Evolutionary conservation across 1,140 invertebrate species (phyloP).

Genomic region (Lepidurus apus): DNA sequence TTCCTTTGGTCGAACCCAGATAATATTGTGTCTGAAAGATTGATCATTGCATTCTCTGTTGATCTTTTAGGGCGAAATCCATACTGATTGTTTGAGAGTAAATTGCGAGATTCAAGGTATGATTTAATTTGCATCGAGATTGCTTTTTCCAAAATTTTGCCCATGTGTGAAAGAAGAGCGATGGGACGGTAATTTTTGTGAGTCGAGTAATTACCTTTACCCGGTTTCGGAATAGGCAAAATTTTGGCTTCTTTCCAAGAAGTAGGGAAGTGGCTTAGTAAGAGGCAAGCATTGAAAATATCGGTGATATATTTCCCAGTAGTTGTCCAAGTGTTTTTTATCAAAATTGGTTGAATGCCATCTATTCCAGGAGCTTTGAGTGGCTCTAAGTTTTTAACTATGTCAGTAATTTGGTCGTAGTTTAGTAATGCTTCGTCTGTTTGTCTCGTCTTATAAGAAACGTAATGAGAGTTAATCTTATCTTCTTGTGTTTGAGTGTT

Average conservation of each 20-base stretch:
- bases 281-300: conserved; percentile 24
- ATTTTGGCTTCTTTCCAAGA: conserved; percentile 24
- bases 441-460: not conserved
- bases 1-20: not conserved
- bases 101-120: not conserved
- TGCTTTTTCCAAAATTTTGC: conserved; percentile 26
- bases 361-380: conserved; percentile 25
- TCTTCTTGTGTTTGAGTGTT: not conserved
- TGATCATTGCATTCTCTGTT: not conserved
- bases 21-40: not conserved
- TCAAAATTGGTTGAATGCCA: not conserved
- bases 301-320: not conserved
- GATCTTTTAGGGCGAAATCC: not conserved
- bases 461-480: not conserved
- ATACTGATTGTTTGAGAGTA: conserved; percentile 1
- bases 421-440: not conserved
- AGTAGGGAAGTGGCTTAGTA: conserved; percentile 10
- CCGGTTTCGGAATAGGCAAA: not conserved
- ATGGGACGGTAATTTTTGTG: conserved; percentile 26
- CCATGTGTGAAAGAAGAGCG: not conserved
- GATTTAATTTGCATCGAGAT: not conserved
- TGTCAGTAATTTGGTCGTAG: no score
- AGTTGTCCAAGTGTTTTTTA: not conserved
- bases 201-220: not conserved
- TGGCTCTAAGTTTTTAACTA: no score